phyloP scores from a whole-genome alignment of 2,797 vertebrate genomes.

The Xiphorhynchus erythropygius region DNA sequence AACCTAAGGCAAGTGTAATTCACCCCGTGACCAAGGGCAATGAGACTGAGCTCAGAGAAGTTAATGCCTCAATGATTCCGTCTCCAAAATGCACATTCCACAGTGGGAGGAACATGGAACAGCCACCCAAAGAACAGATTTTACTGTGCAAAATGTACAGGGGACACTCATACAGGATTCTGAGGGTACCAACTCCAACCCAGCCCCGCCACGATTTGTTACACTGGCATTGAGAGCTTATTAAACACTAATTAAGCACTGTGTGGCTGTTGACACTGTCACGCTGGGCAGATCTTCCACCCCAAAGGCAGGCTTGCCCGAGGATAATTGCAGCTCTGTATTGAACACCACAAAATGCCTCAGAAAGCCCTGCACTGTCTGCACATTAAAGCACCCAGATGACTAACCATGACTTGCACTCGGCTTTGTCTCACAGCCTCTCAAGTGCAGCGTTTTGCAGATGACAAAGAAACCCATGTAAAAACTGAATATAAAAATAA shows the following conservation, averaged over 20 bases:
- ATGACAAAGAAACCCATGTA: not conserved
- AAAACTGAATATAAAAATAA: not conserved
- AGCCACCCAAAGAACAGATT: not conserved
- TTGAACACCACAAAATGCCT: not conserved
- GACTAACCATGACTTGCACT: not conserved
- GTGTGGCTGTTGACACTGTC: not conserved
- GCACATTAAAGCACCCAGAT: not conserved
- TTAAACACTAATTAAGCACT: not conserved
- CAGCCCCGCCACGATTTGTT: not conserved
- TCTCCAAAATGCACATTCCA: too few relatives aligned
- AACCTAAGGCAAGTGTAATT: not conserved
- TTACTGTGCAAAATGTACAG: not conserved
- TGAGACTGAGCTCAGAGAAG: not conserved
- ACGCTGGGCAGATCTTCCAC: not conserved
- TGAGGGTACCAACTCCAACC: not conserved
- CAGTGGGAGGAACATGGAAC: rapidly evolving
- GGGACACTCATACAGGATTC: not conserved
- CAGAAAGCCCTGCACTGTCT: not conserved
- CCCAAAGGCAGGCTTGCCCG: not conserved
- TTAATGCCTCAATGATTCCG: rapidly evolving
- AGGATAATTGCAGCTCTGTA: not conserved
- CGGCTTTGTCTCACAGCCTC: not conserved
- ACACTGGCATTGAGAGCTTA: not conserved
- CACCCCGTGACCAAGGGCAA: not conserved
- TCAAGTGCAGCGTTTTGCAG: not conserved